These are phyloP conservation scores for Sphenopsis melanotis DNA, from an alignment of 2,797 vertebrate species.

Conservation along the genomic window DNA sequence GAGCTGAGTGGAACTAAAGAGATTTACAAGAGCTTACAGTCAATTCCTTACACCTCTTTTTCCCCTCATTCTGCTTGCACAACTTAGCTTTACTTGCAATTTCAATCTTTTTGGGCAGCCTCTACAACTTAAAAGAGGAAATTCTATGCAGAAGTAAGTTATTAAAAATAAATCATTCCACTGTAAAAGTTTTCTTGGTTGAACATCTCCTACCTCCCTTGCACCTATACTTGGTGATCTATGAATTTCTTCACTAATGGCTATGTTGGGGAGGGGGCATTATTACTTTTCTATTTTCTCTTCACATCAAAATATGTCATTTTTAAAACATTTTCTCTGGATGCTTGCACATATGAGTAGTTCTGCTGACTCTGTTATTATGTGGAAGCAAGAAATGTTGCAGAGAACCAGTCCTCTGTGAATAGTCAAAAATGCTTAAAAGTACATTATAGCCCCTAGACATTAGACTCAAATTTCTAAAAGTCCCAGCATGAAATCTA, in stretches of 20 bases:
- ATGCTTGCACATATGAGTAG: not conserved
- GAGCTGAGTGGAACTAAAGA: not conserved
- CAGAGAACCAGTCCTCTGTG: not conserved
- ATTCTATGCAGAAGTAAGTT: not conserved
- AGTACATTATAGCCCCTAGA: not conserved
- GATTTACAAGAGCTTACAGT: not conserved
- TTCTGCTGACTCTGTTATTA: not conserved
- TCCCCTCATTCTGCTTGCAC: rapidly evolving
- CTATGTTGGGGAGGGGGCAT: rapidly evolving
- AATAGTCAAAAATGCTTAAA: not conserved
- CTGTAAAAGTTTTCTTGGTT: not conserved
- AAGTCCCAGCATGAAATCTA: slow-evolving; percentile 10
- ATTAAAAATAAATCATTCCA: not conserved
- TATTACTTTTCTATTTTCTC: not conserved
- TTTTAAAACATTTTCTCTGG: not conserved
- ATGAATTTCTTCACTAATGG: not conserved
- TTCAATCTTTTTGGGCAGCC: not conserved
- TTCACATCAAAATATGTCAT: not conserved
- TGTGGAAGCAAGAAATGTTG: not conserved
- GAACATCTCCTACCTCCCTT: not conserved
- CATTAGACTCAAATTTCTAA: slow-evolving; percentile 9
- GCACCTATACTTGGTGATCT: not conserved
- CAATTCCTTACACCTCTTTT: not conserved
- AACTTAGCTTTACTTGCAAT: not conserved
- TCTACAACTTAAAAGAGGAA: not conserved